Conservation (phyloP, 2,888 invertebrate species). For the Lingula anatina region DNA sequence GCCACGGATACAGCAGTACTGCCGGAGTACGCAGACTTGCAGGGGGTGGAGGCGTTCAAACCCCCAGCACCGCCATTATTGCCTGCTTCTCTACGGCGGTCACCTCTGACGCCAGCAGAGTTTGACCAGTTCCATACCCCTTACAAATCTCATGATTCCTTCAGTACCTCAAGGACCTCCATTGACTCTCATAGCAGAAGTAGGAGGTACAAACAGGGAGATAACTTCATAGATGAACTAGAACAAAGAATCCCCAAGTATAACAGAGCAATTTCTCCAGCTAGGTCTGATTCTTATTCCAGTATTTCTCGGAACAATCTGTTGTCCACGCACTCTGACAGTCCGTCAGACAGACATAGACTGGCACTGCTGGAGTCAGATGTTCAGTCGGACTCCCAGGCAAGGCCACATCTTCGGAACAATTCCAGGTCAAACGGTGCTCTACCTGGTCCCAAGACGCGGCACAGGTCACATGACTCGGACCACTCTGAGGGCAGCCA, state of each 20-base stretch:
- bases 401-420: slow-evolving; percentile 28
- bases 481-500: slow-evolving; percentile 40
- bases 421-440: too few species aligned
- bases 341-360: neutral
- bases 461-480: slow-evolving; percentile 24
- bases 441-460: too few species aligned
- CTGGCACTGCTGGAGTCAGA: slow-evolving; percentile 17
- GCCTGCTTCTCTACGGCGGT: too few species aligned
- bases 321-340: neutral
- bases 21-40: too few species aligned
- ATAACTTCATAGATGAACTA: slow-evolving; percentile 11
- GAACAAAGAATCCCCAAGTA: slow-evolving; percentile 12
- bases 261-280: slow-evolving; percentile 4
- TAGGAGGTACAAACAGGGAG: neutral
- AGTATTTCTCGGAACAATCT: neutral
- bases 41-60: too few species aligned
- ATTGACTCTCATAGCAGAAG: neutral
- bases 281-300: slow-evolving; percentile 2
- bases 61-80: too few species aligned
- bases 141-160: too few species aligned
- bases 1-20: too few species aligned
- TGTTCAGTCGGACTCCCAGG: slow-evolving; percentile 17
- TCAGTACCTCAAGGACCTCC: too few species aligned
- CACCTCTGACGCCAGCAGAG: too few species aligned
- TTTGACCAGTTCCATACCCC: too few species aligned